Conservation (phyloP, 2,888 invertebrate species). For the Drosophila cyrtoloma region DNA sequence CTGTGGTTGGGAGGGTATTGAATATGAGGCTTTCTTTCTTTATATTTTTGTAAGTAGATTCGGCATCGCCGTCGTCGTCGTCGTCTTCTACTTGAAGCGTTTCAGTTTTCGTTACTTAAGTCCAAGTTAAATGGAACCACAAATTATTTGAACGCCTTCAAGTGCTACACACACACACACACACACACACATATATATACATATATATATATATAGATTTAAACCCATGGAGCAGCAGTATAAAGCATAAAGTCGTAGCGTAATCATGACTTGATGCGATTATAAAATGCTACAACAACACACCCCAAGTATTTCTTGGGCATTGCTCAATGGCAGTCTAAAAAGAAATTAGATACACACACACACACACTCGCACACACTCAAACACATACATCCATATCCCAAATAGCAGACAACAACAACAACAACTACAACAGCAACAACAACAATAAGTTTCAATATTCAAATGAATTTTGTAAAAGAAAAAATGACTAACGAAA, state of each 20-base stretch:
- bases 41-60: slow-evolving; percentile 63
- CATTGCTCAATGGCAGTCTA: slow-evolving; percentile 63
- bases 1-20: slow-evolving; percentile 13
- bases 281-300: slow-evolving; percentile 67
- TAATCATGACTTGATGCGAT: slow-evolving; percentile 82
- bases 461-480: slow-evolving; percentile 73
- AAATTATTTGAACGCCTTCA: slow-evolving; percentile 81
- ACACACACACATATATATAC: slow-evolving; percentile 28
- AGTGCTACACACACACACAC: slow-evolving; percentile 60
- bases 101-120: slow-evolving; percentile 74
- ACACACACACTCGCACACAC: slow-evolving; percentile 30
- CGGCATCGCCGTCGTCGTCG: slow-evolving; percentile 35
- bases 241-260: slow-evolving; percentile 66
- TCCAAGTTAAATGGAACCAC: slow-evolving; percentile 80
- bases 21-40: slow-evolving; percentile 71
- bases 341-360: slow-evolving; percentile 78
- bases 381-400: slow-evolving; percentile 11
- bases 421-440: slow-evolving; percentile 34
- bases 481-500: slow-evolving; percentile 77
- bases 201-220: slow-evolving; percentile 13
- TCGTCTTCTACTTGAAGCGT: slow-evolving; percentile 66
- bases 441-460: slow-evolving; percentile 65
- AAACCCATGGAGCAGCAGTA: slow-evolving; percentile 18
- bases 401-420: slow-evolving; percentile 27
- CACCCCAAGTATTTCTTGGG: slow-evolving; percentile 31